Conservation (phyloP, 2,113 vertebrate species). For the Microcebus griseorufus region DNA sequence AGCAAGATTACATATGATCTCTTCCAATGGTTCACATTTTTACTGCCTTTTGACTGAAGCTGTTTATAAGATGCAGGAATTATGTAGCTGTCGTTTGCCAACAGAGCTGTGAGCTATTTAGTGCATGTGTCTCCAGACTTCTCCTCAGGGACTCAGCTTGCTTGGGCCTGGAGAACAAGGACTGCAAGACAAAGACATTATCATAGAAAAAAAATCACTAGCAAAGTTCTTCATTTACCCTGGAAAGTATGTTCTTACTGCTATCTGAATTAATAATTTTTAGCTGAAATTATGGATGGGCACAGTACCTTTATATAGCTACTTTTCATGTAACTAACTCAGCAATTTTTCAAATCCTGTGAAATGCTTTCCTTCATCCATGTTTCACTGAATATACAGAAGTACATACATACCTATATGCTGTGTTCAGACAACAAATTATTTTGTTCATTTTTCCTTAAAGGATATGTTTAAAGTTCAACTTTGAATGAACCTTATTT, state of each 20-base stretch:
- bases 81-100: neutral
- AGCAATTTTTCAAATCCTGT: neutral
- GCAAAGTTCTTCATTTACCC: neutral
- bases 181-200: neutral
- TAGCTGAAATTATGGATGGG: neutral
- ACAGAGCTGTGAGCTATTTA: neutral
- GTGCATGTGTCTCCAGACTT: neutral
- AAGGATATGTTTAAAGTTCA: neutral
- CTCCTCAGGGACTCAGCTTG: neutral
- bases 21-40: neutral
- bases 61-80: neutral
- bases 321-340: neutral
- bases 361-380: neutral
- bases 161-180: neutral
- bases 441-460: neutral
- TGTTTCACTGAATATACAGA: neutral
- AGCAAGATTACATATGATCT: neutral
- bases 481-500: neutral
- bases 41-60: neutral
- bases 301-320: neutral
- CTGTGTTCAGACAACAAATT: neutral
- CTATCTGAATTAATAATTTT: slow-evolving; percentile 12
- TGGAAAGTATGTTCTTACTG: neutral
- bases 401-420: neutral
- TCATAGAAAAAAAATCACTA: neutral